Evolutionary conservation across 2,797 vertebrate genomes (phyloP).

Genomic region (Malacoctenus gilli): DNA sequence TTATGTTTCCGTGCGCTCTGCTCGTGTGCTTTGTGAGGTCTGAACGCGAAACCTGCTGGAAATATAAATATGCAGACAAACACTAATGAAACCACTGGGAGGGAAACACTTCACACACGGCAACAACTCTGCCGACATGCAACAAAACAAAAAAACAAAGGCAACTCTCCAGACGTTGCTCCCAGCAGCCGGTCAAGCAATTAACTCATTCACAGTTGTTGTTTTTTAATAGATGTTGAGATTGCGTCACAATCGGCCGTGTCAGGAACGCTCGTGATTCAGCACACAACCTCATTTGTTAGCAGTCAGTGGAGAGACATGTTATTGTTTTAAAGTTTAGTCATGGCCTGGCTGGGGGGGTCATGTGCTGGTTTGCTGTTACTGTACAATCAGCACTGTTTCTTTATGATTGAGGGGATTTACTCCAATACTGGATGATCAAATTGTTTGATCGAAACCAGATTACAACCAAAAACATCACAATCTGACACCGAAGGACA

Average conservation of each 20-base stretch:
- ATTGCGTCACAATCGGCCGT: slow-evolving; percentile 27
- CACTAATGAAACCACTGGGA: not conserved
- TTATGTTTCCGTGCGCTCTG: not conserved
- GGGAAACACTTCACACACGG: not conserved
- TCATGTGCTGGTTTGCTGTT: slow-evolving; percentile 26
- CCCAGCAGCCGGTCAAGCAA: not conserved
- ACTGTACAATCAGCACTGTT: slow-evolving; percentile 20
- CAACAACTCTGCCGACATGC: not conserved
- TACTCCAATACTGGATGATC: too few species aligned
- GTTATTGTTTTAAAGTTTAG: slow-evolving; percentile 37
- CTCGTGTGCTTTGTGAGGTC: too few species aligned
- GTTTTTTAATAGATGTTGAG: slow-evolving; percentile 2
- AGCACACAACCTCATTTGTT: slow-evolving; percentile 22
- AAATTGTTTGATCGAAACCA: too few species aligned
- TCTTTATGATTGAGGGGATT: slow-evolving; percentile 39
- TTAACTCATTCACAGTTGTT: not conserved
- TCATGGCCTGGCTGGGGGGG: slow-evolving; percentile 17
- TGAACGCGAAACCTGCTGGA: not conserved
- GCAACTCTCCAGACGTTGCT: not conserved
- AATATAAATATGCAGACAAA: not conserved
- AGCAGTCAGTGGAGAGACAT: slow-evolving; percentile 17
- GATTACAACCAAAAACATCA: too few species aligned
- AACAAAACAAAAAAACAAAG: not conserved
- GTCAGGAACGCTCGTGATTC: slow-evolving; percentile 21
- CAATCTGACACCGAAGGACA: not conserved